Evolutionary conservation across 2,888 invertebrate genomes (phyloP), one percentile per base, ranked within the genome.

Genomic region (Drosophila koepferae): DNA sequence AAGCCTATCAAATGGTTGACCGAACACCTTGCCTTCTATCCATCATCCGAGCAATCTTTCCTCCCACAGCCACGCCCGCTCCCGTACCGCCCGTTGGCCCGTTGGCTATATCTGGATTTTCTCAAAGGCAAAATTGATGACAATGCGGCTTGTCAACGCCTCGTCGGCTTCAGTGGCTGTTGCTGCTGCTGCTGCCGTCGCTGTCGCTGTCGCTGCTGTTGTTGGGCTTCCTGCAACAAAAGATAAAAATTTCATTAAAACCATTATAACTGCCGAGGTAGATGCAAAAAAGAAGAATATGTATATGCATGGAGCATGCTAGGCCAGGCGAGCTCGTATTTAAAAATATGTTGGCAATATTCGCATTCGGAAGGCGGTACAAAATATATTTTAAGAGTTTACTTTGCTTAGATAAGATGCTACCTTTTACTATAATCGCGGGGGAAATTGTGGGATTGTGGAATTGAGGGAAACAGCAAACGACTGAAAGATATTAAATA

Each of bases 221-320:
- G 71, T 59, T 51, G 51, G 63, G 81, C 82, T 80, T 84, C 82
- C 80, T 78, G 72, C 77, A 85, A 82, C 80, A 88, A 88, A 76
- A 89, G 89, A 89, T 89, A 85, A 87, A 86, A 86, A 89, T 87
- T 86, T 86, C 82, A 86, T 86, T 86, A 86, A 89, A 86, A 81
- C 85, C 82, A 84, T 89, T 89, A 86, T 79, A 84, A 82, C 83
- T 77, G 83, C 67, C 69, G 36, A 56, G 55, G 75, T 63, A 73
- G 81, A 72, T 80, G 71, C 67, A 60, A 77, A 63, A 63, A 23
- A 46, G 51, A 64, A 53, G 31, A 48, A 14, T 38, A 54, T n/a
- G 41, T 41, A 23, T 31, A 41, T 55, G 41, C 12, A 49, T 40
- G 51, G 54, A 56, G 59, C 56, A 54, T 55, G 66, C 59, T 63